A percentile compares a stretch with the other conserved stretches of the same genome.
phyloP scores from a whole-genome alignment of 2,888 invertebrate genomes.

The Cetonia aurata region DNA sequence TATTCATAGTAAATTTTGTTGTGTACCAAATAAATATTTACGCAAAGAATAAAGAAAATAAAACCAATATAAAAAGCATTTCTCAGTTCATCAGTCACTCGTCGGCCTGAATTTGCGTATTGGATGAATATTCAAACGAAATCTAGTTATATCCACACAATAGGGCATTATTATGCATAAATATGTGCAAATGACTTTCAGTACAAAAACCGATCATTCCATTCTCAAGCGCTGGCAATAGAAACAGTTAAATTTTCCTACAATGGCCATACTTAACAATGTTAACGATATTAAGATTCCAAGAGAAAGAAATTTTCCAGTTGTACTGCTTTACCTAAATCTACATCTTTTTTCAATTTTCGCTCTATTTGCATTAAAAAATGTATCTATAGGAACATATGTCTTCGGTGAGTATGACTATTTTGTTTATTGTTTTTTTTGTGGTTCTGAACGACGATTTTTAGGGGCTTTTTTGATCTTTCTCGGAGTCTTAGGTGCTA shows the following conservation, averaged over 20 bases:
- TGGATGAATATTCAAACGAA: constrained; percentile 10
- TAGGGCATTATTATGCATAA: constrained; percentile 1
- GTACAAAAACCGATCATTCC: too few species aligned
- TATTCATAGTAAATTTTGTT: too few species aligned
- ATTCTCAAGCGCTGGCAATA: too few species aligned
- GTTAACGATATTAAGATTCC: constrained; percentile 55
- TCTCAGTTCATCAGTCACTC: not conserved
- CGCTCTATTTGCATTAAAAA: constrained; percentile 71
- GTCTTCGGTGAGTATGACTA: constrained; percentile 72
- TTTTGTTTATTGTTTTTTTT: not conserved
- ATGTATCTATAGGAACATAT: constrained; percentile 73
- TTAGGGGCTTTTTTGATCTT: constrained; percentile 75
- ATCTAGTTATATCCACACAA: constrained; percentile 2
- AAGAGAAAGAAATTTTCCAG: constrained; percentile 79
- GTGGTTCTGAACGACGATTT: not conserved
- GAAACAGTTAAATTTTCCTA: not conserved
- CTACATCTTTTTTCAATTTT: constrained; percentile 77
- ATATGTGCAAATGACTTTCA: not conserved
- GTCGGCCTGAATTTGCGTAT: not conserved
- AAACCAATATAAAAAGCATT: not conserved
- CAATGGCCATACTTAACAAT: constrained; percentile 6
- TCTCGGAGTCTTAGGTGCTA: constrained; percentile 82
- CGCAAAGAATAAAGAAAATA: not conserved
- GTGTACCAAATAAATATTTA: not conserved
- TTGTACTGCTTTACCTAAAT: constrained; percentile 81